These are phyloP conservation scores for Melanophora roralis DNA, from an alignment of 2,888 invertebrate genomes.

Conservation along the genomic window DNA sequence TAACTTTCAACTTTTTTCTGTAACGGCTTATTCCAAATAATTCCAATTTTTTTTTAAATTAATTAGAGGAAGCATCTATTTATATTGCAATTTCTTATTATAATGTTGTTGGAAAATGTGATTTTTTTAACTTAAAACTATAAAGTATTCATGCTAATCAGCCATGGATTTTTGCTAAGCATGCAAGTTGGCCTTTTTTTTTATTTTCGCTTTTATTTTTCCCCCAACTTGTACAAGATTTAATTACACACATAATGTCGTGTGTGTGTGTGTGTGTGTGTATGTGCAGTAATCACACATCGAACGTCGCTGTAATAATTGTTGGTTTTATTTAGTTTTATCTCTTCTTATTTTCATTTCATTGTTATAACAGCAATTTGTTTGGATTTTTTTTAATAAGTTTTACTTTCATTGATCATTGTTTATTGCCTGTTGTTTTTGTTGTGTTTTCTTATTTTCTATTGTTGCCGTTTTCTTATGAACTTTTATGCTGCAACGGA, in stretches of 20 bases:
- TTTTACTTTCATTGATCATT: conserved; percentile 51
- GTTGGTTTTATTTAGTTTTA: conserved; percentile 10
- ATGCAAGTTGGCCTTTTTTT: not conserved
- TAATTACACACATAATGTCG: conserved; percentile 12
- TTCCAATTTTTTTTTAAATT: too few relatives aligned
- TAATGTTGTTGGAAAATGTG: not conserved
- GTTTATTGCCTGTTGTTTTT: not conserved
- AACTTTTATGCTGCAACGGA: conserved; percentile 48
- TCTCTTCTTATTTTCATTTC: conserved; percentile 40
- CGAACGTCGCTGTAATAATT: conserved; percentile 42
- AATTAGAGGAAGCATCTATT: too few relatives aligned
- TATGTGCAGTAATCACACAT: conserved; percentile 46
- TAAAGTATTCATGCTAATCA: conserved; percentile 13
- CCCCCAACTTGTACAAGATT: conserved; percentile 4
- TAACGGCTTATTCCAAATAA: too few relatives aligned
- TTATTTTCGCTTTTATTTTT: conserved; percentile 16
- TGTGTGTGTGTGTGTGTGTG: conserved; percentile 10
- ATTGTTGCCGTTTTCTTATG: conserved; percentile 21
- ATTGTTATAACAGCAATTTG: conserved; percentile 49
- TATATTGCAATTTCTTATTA: too few relatives aligned
- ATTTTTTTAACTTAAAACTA: not conserved
- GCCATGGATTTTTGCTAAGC: not conserved
- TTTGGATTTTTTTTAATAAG: conserved; percentile 48
- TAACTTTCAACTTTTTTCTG: too few relatives aligned
- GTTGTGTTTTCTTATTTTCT: not conserved